Evolutionary conservation across 2,113 vertebrate genomes (phyloP), one percentile per base, ranked within the genome.

Genomic region (Calonectris borealis): DNA sequence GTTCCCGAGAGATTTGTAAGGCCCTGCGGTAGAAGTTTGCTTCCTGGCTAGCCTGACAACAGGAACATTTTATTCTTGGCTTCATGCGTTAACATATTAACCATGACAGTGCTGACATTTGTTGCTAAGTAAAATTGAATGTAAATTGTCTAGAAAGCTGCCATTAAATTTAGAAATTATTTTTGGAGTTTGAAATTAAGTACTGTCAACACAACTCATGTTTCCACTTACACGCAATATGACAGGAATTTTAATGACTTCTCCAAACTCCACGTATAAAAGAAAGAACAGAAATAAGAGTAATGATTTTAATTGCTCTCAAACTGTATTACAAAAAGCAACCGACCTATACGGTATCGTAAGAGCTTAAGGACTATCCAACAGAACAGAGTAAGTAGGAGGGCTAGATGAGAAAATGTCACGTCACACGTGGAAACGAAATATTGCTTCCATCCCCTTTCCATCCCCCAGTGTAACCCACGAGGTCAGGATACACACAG

Each of bases 81-180:
- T 96, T 94, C 78, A 62, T 13, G 26, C 3, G 0, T 42, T 69
- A 94, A 85, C 71, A 34, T 93, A 96, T 94, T 91, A 96, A 93
- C 93, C 62, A 68, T 81, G 94, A 93, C 84, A 96, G 70, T 83
- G 62, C 84, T 95, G 93, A 95, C 91, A 95, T 94, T 91, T 93
- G 89, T 83, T 88, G 78, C 75, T 62, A 90, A 85, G 68, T 77
- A 80, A 91, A 94, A 95, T 60, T 89, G 66, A 93, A 64, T 7
- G 17, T 66, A 96, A 96, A 80, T 64, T 58, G 51, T 80, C 81
- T 62, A 95, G 91, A 95, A 95, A 95, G 91, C 78, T 85, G 81
- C 66, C 84, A 85, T 95, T 95, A 95, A 51, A 93, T 84, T 85
- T 58, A 76, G 84, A 94, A 94, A 96, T 95, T 95, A 95, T 75